phyloP scores from a whole-genome alignment of 1,140 invertebrate genomes.

The Episyrphus balteatus region DNA sequence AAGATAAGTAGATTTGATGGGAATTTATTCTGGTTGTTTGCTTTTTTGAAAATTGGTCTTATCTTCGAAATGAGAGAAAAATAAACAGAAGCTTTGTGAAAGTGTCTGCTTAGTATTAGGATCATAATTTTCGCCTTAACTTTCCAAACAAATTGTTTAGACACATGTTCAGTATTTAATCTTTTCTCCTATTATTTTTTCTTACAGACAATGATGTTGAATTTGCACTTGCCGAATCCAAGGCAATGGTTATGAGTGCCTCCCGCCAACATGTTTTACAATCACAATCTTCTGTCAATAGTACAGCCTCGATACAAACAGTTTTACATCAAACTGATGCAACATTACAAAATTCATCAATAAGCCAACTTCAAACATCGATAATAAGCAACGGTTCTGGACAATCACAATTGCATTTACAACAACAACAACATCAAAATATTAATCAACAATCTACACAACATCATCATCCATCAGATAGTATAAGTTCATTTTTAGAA shows the following conservation, averaged over 20 bases:
- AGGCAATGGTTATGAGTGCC: slow-evolving; percentile 18
- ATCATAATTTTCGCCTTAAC: too few species aligned
- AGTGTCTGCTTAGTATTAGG: too few species aligned
- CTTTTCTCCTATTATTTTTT: slow-evolving; percentile 1
- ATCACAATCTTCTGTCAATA: slow-evolving; percentile 29
- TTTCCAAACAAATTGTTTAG: too few species aligned
- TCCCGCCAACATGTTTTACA: slow-evolving; percentile 25
- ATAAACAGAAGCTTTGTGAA: too few species aligned
- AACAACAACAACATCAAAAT: slow-evolving; percentile 1
- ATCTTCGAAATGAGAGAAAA: too few species aligned
- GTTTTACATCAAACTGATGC: slow-evolving; percentile 18
- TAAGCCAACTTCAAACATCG: slow-evolving; percentile 13
- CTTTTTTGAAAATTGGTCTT: too few species aligned
- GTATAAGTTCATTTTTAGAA: slow-evolving; percentile 21
- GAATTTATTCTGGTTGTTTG: too few species aligned
- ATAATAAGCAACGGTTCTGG: slow-evolving; percentile 13
- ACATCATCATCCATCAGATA: slow-evolving; percentile 9
- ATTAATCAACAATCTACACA: background rate
- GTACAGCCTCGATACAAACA: slow-evolving; percentile 27
- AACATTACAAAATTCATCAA: background rate
- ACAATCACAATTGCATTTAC: background rate
- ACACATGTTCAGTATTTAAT: too few species aligned
- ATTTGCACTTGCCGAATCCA: slow-evolving; percentile 17
- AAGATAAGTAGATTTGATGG: too few species aligned
- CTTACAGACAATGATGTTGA: slow-evolving; percentile 23